A percentile compares a stretch with the other conserved stretches of the same genome.
phyloP scores from a whole-genome alignment of 2,113 vertebrate genomes.

The Oryctolagus cuniculus region DNA sequence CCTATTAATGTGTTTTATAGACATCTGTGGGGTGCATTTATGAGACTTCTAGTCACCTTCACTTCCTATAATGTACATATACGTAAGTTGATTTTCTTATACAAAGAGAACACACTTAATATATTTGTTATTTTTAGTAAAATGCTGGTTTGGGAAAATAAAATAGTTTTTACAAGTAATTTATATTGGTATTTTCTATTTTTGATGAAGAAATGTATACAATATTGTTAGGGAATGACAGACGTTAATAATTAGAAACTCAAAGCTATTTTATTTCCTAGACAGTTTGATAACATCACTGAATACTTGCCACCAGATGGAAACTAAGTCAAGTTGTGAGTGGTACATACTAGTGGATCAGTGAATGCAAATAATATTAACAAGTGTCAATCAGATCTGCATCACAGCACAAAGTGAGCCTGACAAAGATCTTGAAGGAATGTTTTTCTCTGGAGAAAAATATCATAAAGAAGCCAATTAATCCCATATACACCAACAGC shows the following conservation, averaged over 20 bases:
- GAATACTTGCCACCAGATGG: constrained; percentile 54
- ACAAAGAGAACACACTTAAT: neutral
- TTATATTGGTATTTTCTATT: constrained; percentile 45
- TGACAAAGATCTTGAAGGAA: constrained; percentile 32
- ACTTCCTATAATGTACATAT: neutral
- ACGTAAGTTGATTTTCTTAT: neutral
- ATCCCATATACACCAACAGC: neutral
- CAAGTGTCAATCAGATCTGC: constrained; percentile 52
- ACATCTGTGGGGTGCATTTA: neutral
- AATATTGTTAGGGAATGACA: constrained; percentile 50
- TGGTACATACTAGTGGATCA: constrained; percentile 59
- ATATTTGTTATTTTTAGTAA: neutral
- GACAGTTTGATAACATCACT: constrained; percentile 53
- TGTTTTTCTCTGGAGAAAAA: constrained; percentile 21
- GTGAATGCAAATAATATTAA: constrained; percentile 69
- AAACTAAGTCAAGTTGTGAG: constrained; percentile 62
- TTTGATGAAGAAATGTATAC: constrained; percentile 36
- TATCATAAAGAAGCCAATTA: constrained; percentile 36
- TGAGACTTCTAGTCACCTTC: neutral
- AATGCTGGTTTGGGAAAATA: neutral
- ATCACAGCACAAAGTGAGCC: constrained; percentile 59
- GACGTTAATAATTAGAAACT: constrained; percentile 8
- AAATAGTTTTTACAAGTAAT: constrained; percentile 46
- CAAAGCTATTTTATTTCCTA: constrained; percentile 58
- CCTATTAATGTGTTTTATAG: neutral